These are phyloP conservation scores for Edolisoma coerulescens DNA, from an alignment of 2,113 vertebrate genomes.

Conservation along the genomic window DNA sequence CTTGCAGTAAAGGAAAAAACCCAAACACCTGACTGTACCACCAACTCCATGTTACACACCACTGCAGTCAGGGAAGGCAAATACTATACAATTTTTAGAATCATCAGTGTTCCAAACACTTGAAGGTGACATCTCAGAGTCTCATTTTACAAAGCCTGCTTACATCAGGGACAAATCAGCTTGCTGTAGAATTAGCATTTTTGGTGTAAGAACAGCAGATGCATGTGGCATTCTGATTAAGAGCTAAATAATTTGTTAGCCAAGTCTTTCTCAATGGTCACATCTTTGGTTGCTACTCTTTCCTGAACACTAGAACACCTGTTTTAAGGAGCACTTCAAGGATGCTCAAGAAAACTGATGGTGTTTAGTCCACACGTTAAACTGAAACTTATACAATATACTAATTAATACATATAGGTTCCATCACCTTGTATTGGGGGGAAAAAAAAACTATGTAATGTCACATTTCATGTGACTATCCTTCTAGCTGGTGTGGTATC, in stretches of 20 bases:
- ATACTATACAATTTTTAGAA: not conserved
- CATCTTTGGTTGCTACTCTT: not conserved
- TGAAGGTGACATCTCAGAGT: not conserved
- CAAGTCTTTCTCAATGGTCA: not conserved
- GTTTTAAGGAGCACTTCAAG: not conserved
- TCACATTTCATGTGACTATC: not conserved
- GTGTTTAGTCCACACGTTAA: not conserved
- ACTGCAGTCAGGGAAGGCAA: not conserved
- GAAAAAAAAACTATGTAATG: not conserved
- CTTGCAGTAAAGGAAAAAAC: not conserved
- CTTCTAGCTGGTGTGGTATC: not conserved
- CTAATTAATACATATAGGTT: not conserved
- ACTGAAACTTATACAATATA: not conserved
- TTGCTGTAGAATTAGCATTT: not conserved
- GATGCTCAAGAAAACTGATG: not conserved
- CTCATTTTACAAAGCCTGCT: not conserved
- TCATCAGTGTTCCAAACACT: not conserved
- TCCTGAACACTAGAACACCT: not conserved
- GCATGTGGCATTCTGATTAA: not conserved
- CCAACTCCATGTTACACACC: not conserved
- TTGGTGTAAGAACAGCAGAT: not conserved
- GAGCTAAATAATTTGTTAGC: not conserved
- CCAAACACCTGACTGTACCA: not conserved
- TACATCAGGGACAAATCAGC: not conserved
- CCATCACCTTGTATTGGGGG: not conserved